Base-by-base conservation (phyloP, 2,888 invertebrate genomes). In the Drosophila hamatofila region DNA sequence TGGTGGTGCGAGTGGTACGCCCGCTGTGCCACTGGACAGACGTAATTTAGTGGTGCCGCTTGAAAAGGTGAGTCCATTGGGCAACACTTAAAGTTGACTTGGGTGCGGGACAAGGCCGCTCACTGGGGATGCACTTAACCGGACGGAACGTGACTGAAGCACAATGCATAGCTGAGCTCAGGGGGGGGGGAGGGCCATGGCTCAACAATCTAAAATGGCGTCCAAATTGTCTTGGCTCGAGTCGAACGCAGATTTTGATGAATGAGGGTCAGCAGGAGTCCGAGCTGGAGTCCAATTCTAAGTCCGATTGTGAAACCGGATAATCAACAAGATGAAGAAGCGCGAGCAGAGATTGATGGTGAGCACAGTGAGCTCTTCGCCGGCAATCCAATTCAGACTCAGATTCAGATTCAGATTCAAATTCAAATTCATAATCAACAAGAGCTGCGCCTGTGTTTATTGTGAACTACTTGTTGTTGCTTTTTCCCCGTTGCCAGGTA, bases 41-140 rank as follows among this genome's bases (percentile, higher is more conserved):
- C 91, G 92, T 77, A 93, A 93, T 75, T 94, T 94, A 64, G 94
- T 94, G 77, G 94, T 96, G 70, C 95, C 96, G 25, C 95, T 96
- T 94, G 96, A 96, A 93, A 95, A 94, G 93, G 93, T 93, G 89
- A 83, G 76, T 72, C 65, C 49, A 60, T 27, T 14, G 71, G 56
- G 44, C 58, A 42, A 42, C 83, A 88, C 83, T 79, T 79, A 70
- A 69, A 66, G 74, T 62, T 72, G 83, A 57, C 74, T 80, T 42
- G 16, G 41, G 25, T 39, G 54, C 37, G 54, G 39, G 75, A 49
- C 72, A 63, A 70, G 78, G 76, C 69, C 67, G 27, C 67, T 63
- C 64, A 25, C 46, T 60, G 57, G 51, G 70, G 41, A 75, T 87
- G 88, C 84, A 85, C 84, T 85, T 88, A 85, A 81, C 81, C 66